A percentile compares a stretch with the other conserved stretches of the same genome.
phyloP scores from a whole-genome alignment of 2,113 vertebrate genomes.

The Carassius carassius region DNA sequence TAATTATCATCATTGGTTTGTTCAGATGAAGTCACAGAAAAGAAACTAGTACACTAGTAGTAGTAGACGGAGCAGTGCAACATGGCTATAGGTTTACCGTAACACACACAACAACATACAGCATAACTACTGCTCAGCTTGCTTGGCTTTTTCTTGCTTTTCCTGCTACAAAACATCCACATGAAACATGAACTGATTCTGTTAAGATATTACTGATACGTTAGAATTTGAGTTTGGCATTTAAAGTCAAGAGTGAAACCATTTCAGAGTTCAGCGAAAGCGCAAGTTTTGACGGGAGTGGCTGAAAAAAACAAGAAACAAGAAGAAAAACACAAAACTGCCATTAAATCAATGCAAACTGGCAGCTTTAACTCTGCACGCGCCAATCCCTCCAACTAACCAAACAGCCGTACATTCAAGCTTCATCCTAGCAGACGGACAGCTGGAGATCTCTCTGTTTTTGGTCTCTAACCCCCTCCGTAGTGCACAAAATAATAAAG shows the following conservation, averaged over 20 bases:
- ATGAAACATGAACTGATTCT: conserved; percentile 48
- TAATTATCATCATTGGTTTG: background rate
- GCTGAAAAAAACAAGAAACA: background rate
- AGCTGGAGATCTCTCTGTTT: conserved; percentile 71
- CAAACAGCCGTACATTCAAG: conserved; percentile 70
- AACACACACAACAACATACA: conserved; percentile 61
- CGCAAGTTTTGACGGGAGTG: background rate
- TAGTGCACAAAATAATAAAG: conserved; percentile 80
- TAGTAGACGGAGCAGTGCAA: conserved; percentile 49
- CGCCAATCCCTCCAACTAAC: background rate
- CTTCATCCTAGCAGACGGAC: conserved; percentile 64
- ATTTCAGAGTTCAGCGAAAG: background rate
- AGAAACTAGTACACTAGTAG: conserved; percentile 2
- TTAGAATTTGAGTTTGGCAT: conserved; percentile 21
- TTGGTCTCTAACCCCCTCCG: conserved; percentile 78
- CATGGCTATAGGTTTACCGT: conserved; percentile 55
- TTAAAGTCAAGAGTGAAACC: background rate
- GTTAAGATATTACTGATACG: conserved; percentile 16
- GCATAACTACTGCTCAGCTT: conserved; percentile 58
- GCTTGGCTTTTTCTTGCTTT: conserved; percentile 8
- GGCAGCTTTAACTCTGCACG: conserved; percentile 54
- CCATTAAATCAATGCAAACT: conserved; percentile 31
- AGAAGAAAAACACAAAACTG: background rate
- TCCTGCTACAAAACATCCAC: conserved; percentile 59
- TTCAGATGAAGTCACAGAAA: background rate